Base-by-base conservation (phyloP, 1,140 invertebrate species). In the Ips nitidus region DNA sequence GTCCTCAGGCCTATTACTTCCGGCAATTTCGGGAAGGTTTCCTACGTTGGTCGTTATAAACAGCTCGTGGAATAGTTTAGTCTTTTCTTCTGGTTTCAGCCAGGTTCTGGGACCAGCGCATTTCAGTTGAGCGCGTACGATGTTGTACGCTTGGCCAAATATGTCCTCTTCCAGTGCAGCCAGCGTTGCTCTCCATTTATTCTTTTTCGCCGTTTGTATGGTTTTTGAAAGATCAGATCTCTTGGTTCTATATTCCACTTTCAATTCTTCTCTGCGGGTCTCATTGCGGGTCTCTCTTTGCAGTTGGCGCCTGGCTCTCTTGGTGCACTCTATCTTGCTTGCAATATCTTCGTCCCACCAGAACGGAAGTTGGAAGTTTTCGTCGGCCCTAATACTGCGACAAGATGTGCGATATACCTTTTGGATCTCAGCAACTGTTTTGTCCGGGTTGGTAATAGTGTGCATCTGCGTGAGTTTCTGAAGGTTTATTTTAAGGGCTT, bases 71-170 rank as follows among this genome's bases (percentile, higher is more conserved):
- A 6, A 47, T 6, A 6, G n/a, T 47, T 47, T 47, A 47, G n/a
- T 47, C 22, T 22, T 22, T 22, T 22, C 22, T 22, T 22, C 22
- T 22, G 36, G 52, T 36, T 55, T 55, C 37, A n/a, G 22, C 22
- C 7, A 55, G 36, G 5, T 36, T 55, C 37, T 36, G 6, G 52
- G 5, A 7, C 7, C 37, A 7, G 7, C 36, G 5, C 36, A 37
- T 36, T 55, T 55, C 37, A 5, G 5, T 55, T 36, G 5, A n/a
- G 52, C 36, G 5, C 36, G 7, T 55, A 55, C 5, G 52, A 55
- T 55, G 5, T 55, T 55, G 37, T 55, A 55, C 52, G 5, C 52
- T 37, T 55, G 52, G 5, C 52, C 52, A 5, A 5, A 55, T 8
- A 55, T 55, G 36, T 55, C 52, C 4, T 5, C 4, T 55, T 55